These are phyloP conservation scores for Thalassarche chlororhynchos DNA, from an alignment of 2,113 vertebrate genomes.

Conservation along the genomic window DNA sequence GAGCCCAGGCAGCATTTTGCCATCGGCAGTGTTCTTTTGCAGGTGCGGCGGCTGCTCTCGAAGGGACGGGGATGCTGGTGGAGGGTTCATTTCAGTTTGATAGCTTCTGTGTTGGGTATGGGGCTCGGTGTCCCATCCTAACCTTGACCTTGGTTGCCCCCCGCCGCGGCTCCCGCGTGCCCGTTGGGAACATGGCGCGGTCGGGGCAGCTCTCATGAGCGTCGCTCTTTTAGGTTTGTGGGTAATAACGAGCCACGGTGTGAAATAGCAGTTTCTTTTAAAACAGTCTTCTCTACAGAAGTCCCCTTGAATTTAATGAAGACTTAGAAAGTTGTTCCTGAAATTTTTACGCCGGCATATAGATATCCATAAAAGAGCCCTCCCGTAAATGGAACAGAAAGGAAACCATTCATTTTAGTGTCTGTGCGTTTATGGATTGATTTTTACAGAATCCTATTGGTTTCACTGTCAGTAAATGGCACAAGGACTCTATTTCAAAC, in stretches of 20 bases:
- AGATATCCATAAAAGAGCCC: conserved; percentile 30
- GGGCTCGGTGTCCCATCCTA: not conserved
- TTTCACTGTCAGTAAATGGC: conserved; percentile 28
- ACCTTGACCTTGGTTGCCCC: not conserved
- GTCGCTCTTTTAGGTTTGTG: not conserved
- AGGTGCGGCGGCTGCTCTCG: accelerated
- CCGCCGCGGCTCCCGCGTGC: not conserved
- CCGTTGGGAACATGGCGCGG: accelerated
- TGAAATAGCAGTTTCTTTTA: not conserved
- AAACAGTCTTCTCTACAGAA: not conserved
- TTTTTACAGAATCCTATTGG: conserved; percentile 37
- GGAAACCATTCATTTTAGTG: conserved; percentile 16
- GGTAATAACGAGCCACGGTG: not conserved
- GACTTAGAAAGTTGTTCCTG: conserved; percentile 4
- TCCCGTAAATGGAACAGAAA: not conserved
- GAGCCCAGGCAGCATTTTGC: not conserved
- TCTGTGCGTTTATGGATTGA: conserved; percentile 33
- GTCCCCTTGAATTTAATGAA: conserved; percentile 6
- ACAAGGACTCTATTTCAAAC: conserved; percentile 30
- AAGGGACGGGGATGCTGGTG: accelerated
- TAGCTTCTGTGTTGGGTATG: not conserved
- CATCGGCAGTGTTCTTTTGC: not conserved
- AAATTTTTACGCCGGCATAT: not conserved
- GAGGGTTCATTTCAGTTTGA: not conserved
- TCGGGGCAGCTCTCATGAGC: not conserved